Evolutionary conservation across 2,888 invertebrate species (phyloP).

Genomic region (Aleiodes testaceus): DNA sequence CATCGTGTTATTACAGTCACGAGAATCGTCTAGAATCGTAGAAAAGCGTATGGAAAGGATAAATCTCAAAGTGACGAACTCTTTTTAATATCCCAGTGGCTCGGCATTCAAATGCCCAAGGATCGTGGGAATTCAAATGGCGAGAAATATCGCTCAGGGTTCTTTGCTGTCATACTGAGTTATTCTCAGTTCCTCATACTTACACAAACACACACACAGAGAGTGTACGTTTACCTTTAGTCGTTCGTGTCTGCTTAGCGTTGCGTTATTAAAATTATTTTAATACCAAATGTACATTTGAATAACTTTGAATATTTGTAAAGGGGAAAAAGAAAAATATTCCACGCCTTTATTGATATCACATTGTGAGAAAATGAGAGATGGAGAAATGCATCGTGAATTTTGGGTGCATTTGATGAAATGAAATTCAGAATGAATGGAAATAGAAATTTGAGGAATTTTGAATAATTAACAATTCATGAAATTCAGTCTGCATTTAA

Average conservation of each 20-base stretch:
- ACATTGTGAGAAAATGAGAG: too few species aligned
- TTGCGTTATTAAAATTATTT: slow-evolving; percentile 68
- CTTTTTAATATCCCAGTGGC: slow-evolving; percentile 60
- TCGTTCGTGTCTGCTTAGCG: slow-evolving; percentile 39
- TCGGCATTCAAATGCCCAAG: slow-evolving; percentile 47
- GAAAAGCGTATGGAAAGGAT: slow-evolving; percentile 33
- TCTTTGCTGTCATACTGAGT: slow-evolving; percentile 33
- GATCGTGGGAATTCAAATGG: slow-evolving; percentile 56
- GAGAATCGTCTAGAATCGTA: slow-evolving; percentile 52
- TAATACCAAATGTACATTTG: slow-evolving; percentile 51
- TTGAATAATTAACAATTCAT: too few species aligned
- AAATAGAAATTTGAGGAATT: too few species aligned
- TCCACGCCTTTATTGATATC: too few species aligned
- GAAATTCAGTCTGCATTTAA: too few species aligned
- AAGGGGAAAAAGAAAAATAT: neutral
- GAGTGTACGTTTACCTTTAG: slow-evolving; percentile 32
- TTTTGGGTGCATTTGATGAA: too few species aligned
- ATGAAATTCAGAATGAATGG: too few species aligned
- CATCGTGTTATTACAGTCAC: slow-evolving; percentile 54
- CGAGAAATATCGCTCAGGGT: slow-evolving; percentile 38
- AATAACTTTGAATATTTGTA: slow-evolving; percentile 39
- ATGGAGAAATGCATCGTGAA: too few species aligned
- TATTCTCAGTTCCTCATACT: slow-evolving; percentile 21
- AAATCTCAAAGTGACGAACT: slow-evolving; percentile 53
- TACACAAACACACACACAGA: slow-evolving; percentile 29